Evolutionary conservation across 2,113 vertebrate species (phyloP), one percentile per base, ranked within the genome.

Genomic region (Thermophis baileyi): DNA sequence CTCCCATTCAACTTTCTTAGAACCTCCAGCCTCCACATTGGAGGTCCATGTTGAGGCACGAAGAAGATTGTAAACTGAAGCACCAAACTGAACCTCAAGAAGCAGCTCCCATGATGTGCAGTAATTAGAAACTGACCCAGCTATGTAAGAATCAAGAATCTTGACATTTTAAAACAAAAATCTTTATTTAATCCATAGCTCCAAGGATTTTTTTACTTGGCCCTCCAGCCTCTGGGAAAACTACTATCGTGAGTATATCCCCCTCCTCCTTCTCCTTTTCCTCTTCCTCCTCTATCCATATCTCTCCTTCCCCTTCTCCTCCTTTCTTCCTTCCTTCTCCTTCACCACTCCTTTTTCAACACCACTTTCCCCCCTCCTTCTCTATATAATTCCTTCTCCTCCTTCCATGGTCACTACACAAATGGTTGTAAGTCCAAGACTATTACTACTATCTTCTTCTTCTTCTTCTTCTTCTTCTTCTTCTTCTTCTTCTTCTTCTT

Each of bases 171-270:
- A 50, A 51, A 51, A 51, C 2, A 51, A 51, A 16, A 12, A 51
- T 96, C 92, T 95, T 3, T 69, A 6, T 95, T 93, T 95, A 3
- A 93, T 95, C 96, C 89, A 44, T 94, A 98, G 97, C 97, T 97
- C 98, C 98, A 95, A 95, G 95, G 96, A 96, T 97, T 55, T 95
- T 95, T 63, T 91, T 99, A 87, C 94, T 99, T 53, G 99, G 99
- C 4, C 98, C 99, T 2, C 98, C 99, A 1, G 98, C 97, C 95
- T 98, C 98, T 3, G 99, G 99, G 74, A 98, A 98, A 93, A 96
- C 97, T 1, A 98, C 98, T 0, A 97, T 98, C 94, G 98, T 98
- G 96, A 98, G 98, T 98, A 95, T 11, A n/a, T 46, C 8, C 22
- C 27, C 1, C 54, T 7, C 20, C 30, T 11, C 0, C 14, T 24